A percentile compares a stretch with the other conserved stretches of the same genome.
These are phyloP conservation scores for Altica lythri DNA, from an alignment of 2,888 invertebrate species.

Conservation along the genomic window DNA sequence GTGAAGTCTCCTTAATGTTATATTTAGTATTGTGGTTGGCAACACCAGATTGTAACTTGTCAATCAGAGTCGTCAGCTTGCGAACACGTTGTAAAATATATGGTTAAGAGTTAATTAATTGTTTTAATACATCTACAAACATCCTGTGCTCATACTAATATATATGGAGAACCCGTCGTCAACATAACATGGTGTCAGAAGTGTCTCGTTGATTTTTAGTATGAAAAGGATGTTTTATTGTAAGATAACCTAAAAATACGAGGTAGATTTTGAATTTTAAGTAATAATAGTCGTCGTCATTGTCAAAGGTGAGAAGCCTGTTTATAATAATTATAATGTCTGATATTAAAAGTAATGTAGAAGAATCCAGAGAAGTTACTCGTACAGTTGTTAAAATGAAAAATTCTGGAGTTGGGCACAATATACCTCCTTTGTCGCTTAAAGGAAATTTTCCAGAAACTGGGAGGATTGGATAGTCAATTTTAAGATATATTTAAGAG, in stretches of 20 bases:
- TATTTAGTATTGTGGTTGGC: too few species aligned
- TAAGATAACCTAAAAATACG: not conserved
- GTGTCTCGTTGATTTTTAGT: not conserved
- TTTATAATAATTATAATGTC: not conserved
- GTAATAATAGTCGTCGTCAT: not conserved
- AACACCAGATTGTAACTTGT: too few species aligned
- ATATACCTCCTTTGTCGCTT: not conserved
- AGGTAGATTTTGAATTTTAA: not conserved
- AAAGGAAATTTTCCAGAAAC: not conserved
- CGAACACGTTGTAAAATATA: too few species aligned
- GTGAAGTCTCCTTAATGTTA: too few species aligned
- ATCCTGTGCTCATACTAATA: too few species aligned
- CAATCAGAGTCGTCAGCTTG: too few species aligned
- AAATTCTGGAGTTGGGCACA: not conserved
- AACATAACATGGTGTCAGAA: too few species aligned
- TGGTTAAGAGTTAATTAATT: too few species aligned
- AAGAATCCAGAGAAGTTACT: not conserved
- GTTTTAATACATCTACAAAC: too few species aligned
- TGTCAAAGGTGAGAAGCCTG: not conserved
- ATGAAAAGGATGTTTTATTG: not conserved
- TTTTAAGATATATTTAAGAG: not conserved
- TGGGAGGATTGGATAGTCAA: not conserved
- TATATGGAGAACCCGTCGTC: too few species aligned
- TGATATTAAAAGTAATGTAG: not conserved
- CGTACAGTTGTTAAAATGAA: not conserved